These are phyloP conservation scores for Priocnemis perturbator DNA, from an alignment of 2,888 invertebrate genomes.

Conservation along the genomic window DNA sequence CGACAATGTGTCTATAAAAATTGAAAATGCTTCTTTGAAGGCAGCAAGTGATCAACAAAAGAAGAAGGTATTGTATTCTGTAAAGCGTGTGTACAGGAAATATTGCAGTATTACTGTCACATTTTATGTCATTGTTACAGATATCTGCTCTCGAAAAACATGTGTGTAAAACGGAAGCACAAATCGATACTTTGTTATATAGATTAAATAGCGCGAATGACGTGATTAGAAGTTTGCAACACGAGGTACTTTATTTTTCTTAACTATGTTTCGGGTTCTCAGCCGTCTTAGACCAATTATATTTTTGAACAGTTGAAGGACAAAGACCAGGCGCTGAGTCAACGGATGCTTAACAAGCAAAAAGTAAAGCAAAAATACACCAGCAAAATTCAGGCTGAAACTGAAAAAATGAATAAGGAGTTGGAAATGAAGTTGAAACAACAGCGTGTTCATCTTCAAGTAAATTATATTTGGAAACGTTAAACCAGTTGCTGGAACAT, in stretches of 20 bases:
- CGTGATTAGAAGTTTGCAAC: constrained; percentile 79
- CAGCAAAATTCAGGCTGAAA: constrained; percentile 80
- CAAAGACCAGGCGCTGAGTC: constrained; percentile 40
- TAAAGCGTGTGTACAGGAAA: not conserved
- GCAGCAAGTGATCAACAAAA: constrained; percentile 81
- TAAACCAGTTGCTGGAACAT: too few species aligned
- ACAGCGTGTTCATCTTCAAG: constrained; percentile 77
- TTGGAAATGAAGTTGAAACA: constrained; percentile 78
- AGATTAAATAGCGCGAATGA: constrained; percentile 81
- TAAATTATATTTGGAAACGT: constrained; percentile 41
- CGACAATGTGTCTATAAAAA: constrained; percentile 80
- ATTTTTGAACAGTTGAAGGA: constrained; percentile 35
- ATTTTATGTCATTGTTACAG: constrained; percentile 36
- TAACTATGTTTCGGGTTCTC: not conserved
- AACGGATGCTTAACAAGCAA: constrained; percentile 73
- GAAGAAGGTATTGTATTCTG: constrained; percentile 75
- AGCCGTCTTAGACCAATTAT: constrained; percentile 16
- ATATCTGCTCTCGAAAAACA: constrained; percentile 79
- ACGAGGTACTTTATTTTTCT: constrained; percentile 71
- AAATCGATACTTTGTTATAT: constrained; percentile 78
- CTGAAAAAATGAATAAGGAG: constrained; percentile 84
- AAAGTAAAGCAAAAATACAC: constrained; percentile 73
- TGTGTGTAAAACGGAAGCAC: constrained; percentile 80
- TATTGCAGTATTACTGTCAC: not conserved
- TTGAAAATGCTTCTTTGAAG: constrained; percentile 82